These are phyloP conservation scores for Motacilla alba DNA, from an alignment of 2,113 vertebrate species.

Conservation along the genomic window DNA sequence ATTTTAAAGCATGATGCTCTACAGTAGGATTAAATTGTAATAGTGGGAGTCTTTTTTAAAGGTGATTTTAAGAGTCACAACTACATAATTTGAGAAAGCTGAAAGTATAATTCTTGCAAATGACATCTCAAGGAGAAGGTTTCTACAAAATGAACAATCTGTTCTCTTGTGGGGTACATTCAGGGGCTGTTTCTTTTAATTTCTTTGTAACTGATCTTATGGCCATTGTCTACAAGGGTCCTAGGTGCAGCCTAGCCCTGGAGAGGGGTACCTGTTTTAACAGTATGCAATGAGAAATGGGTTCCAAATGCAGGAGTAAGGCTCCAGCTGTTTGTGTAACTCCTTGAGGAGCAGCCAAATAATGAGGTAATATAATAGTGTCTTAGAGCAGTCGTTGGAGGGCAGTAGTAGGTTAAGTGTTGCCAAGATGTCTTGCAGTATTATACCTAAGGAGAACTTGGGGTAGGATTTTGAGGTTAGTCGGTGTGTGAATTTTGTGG, in stretches of 20 bases:
- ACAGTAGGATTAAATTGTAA: background rate
- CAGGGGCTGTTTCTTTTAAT: background rate
- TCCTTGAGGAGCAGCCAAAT: background rate
- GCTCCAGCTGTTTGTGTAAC: background rate
- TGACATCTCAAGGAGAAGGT: background rate
- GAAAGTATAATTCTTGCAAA: background rate
- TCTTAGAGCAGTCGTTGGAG: background rate
- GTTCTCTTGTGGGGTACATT: background rate
- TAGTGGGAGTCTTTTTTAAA: background rate
- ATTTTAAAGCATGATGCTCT: background rate
- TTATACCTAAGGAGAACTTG: background rate
- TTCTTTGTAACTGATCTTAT: background rate
- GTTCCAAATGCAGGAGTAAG: background rate
- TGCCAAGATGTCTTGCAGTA: background rate
- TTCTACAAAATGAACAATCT: background rate
- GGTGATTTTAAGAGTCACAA: background rate
- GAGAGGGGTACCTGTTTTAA: background rate
- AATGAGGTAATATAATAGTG: background rate
- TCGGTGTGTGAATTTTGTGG: background rate
- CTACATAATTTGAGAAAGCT: background rate
- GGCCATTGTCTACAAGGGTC: rapidly evolving
- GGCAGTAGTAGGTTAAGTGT: background rate
- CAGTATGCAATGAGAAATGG: background rate
- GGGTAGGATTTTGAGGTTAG: background rate
- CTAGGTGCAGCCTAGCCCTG: background rate